Evolutionary conservation across 30 jellyfish, hydroid and myxozoan genomes (phyloP).

Genomic region (Nemopilema nomurai): DNA sequence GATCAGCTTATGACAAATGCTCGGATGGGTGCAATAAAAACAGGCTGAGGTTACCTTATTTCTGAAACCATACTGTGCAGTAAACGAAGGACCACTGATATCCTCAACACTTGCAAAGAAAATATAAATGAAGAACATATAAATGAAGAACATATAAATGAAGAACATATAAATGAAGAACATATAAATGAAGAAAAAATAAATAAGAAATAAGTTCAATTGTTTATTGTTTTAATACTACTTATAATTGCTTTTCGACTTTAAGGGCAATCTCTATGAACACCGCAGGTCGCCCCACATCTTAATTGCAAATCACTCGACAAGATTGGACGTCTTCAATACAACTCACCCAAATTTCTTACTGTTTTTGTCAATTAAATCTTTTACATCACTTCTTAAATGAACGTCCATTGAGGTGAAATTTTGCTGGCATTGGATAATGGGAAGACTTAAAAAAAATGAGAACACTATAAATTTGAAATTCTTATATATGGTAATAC

Average conservation of each 20-base stretch:
- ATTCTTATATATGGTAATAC: no score
- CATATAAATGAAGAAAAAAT: no score
- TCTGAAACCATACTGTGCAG: conserved; percentile 92
- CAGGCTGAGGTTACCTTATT: no score
- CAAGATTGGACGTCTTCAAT: not conserved
- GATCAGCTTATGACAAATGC: no score
- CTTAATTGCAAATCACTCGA: not conserved
- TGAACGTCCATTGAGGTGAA: conserved; percentile 87
- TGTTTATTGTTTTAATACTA: no score
- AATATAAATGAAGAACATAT: not conserved
- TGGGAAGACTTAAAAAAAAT: conserved; percentile 77
- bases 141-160: not conserved
- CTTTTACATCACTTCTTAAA: conserved; percentile 75
- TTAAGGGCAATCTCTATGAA: not conserved
- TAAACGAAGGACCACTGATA: conserved; percentile 79
- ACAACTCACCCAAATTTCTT: conserved; percentile 86
- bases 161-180: no score
- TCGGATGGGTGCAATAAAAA: no score
- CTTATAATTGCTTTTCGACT: no score
- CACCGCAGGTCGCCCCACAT: not conserved
- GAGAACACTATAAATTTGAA: not conserved
- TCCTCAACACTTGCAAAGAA: conserved; percentile 74
- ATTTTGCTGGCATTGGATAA: conserved; percentile 87
- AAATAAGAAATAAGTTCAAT: no score
- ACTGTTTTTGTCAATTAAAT: conserved; percentile 80